Base-by-base conservation (phyloP, 1,140 invertebrate genomes). In the Pinna nobilis region DNA sequence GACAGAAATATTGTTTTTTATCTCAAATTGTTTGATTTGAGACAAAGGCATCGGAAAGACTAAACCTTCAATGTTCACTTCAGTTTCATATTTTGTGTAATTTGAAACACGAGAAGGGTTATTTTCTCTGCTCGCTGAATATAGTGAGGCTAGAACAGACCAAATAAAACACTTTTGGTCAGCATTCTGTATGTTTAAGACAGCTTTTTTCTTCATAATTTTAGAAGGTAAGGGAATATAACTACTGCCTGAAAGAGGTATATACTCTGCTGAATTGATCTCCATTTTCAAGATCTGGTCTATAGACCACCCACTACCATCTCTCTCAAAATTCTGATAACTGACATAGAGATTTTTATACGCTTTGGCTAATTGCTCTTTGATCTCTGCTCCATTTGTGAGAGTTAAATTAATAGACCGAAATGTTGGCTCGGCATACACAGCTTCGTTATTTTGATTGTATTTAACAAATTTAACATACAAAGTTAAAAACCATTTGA, bases 121-220 rank as follows among this genome's bases (percentile, higher is more conserved):
- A 44, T 59, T 28, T 18, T 23, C 13, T 18, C 50, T 15, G 33
- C 49, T 51, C 6, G 63, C 32, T 25, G 37, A 41, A 30, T 61
- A 33, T 39, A 67, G 44, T 1, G 33, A 53, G 9, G 47, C 47
- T 28, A 74, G n/a, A 0, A 68, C 47, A 5, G 55, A 68, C 64
- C 55, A 68, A 7, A 68, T 13, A 32, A 74, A 74, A 41, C 71
- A 63, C 53, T 68, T 74, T n/a, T 74, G 55, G 11, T 74, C 71
- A 18, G 33, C 18, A 23, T 37, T 67, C 13, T 67, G 64, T 11
- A 67, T 67, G 33, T 67, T 66, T 11, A 67, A 37, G 28, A 74
- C 55, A 0, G 71, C 65, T 63, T 74, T 74, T 30, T 74, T 68
- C 18, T 68, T 51, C 41, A 28, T n/a, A 30, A 68, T 33, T 25